Evolutionary conservation across 2,797 vertebrate genomes (phyloP).

Genomic region (Fratercula arctica): DNA sequence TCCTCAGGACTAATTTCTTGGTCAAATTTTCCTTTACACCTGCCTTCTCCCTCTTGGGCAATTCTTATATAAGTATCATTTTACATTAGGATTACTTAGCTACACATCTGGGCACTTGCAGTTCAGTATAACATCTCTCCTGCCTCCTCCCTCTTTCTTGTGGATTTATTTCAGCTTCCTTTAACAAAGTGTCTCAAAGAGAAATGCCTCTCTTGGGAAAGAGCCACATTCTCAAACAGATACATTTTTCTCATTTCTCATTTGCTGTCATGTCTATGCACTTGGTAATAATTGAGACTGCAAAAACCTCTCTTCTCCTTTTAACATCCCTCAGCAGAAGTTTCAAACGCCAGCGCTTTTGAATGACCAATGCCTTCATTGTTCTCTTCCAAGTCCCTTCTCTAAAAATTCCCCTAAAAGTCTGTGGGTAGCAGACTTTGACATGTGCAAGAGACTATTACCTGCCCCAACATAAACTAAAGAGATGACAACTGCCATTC

Average conservation of each 20-base stretch:
- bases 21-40: background rate
- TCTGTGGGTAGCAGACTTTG: background rate
- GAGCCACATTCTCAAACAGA: background rate
- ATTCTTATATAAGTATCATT: background rate
- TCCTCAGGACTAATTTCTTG: background rate
- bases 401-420: background rate
- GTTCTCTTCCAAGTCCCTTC: background rate
- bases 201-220: background rate
- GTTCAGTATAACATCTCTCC: background rate
- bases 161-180: background rate
- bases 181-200: background rate
- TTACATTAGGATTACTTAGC: background rate
- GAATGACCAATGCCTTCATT: background rate
- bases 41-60: background rate
- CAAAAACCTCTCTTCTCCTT: background rate
- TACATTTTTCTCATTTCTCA: background rate
- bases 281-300: background rate
- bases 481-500: background rate
- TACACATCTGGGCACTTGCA: background rate
- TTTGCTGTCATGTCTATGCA: background rate
- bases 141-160: background rate
- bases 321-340: background rate
- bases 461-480: background rate
- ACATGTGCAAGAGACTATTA: background rate
- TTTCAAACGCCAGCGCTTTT: background rate